Conservation (phyloP, 2,888 invertebrate genomes). For the Oligia fasciuncula region DNA sequence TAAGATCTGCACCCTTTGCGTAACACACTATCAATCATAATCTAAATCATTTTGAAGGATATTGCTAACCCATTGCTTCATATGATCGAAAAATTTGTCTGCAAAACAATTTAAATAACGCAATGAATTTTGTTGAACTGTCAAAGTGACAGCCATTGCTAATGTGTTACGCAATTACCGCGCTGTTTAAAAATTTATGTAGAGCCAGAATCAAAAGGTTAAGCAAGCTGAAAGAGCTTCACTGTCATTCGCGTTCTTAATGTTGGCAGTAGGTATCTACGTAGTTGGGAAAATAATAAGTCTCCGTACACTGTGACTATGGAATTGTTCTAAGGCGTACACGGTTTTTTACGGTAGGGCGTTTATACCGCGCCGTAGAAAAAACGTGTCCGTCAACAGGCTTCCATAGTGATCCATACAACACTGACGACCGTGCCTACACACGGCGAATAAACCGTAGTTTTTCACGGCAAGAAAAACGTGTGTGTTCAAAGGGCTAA, state of each 20-base stretch:
- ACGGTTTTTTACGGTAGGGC: not conserved
- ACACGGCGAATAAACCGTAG: not conserved
- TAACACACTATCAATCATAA: too few species aligned
- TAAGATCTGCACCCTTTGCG: not conserved
- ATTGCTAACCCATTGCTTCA: too few species aligned
- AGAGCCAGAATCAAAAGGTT: not conserved
- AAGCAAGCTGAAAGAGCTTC: not conserved
- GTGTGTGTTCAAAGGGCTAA: not conserved
- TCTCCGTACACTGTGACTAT: not conserved
- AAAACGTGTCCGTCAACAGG: too few species aligned
- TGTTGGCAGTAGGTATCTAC: not conserved
- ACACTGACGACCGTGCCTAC: not conserved
- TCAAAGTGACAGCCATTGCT: too few species aligned
- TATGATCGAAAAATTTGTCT: too few species aligned
- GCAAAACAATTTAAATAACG: too few species aligned
- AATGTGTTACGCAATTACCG: not conserved
- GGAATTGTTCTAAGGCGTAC: not conserved
- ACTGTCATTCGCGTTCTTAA: not conserved
- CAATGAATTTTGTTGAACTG: too few species aligned
- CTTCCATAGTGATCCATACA: not conserved
- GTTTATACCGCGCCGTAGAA: not conserved
- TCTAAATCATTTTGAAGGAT: too few species aligned
- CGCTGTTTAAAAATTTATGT: not conserved
- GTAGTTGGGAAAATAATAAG: not conserved
- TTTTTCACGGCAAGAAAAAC: not conserved